Conservation (phyloP, 1,140 invertebrate genomes). For the Philotrypesis tridentata region DNA sequence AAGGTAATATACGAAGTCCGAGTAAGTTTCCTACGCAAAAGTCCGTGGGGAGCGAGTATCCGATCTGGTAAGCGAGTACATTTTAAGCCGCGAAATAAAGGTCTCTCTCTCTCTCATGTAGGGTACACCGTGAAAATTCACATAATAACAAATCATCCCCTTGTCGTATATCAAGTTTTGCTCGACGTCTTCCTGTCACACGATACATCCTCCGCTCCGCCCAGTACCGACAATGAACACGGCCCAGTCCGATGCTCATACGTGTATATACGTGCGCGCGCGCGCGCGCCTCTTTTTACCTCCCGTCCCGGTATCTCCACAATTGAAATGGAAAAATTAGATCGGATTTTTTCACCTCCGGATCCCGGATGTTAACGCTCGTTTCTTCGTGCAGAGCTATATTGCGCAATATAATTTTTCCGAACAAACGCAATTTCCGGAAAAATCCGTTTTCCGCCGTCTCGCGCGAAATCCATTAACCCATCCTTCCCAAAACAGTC, state of each 20-base stretch:
- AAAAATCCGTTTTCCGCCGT: no score
- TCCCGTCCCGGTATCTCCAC: not conserved
- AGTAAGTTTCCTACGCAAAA: not conserved
- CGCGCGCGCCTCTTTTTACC: not conserved
- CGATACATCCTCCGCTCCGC: constrained; percentile 55
- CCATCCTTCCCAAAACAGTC: no score
- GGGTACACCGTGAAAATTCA: constrained; percentile 55
- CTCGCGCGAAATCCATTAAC: no score
- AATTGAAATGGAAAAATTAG: constrained; percentile 22
- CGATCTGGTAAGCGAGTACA: not conserved
- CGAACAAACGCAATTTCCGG: no score
- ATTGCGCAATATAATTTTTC: no score
- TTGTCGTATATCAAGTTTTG: constrained; percentile 58
- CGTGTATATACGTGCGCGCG: not conserved
- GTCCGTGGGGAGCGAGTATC: no score
- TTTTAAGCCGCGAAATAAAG: constrained; percentile 20
- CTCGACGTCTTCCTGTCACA: constrained; percentile 62
- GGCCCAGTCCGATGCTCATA: not conserved
- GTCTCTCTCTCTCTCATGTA: no score
- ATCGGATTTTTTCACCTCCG: not conserved
- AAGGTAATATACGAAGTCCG: not conserved
- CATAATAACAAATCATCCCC: constrained; percentile 63
- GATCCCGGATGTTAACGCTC: no score
- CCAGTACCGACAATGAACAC: constrained; percentile 22
- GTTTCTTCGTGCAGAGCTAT: no score